Evolutionary conservation across 2,888 invertebrate genomes (phyloP).

Genomic region (Drosophila paranaensis): DNA sequence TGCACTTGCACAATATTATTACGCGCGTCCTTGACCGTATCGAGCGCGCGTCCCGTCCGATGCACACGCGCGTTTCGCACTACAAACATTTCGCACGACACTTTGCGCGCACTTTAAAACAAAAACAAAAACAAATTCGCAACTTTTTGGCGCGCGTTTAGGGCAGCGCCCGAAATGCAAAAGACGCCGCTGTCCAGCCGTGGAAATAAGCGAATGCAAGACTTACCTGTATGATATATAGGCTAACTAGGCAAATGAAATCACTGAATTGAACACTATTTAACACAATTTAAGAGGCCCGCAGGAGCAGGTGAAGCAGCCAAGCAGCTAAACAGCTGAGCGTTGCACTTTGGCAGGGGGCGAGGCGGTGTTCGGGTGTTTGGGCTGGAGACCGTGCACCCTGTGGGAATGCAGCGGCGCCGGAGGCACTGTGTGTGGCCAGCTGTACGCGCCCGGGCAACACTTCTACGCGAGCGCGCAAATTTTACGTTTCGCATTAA

Average conservation of each 20-base stretch:
- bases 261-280: conserved; percentile 25
- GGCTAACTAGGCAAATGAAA: conserved; percentile 17
- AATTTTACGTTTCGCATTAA: conserved; percentile 14
- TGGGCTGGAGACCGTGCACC: conserved; percentile 47
- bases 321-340: conserved; percentile 52
- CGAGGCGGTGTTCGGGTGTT: conserved; percentile 2
- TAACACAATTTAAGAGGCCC: conserved; percentile 29
- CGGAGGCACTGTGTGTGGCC: conserved; percentile 34
- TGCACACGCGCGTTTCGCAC: conserved; percentile 17
- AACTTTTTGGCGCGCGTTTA: conserved; percentile 52
- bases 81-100: conserved; percentile 6
- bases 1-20: conserved; percentile 1
- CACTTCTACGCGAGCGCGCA: neutral
- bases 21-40: conserved; percentile 44
- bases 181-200: conserved; percentile 29
- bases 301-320: conserved; percentile 20
- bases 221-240: conserved; percentile 43
- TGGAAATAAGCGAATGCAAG: neutral
- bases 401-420: conserved; percentile 50
- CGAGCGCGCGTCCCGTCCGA: conserved; percentile 9
- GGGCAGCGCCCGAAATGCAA: conserved; percentile 22
- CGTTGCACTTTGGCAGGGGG: conserved; percentile 11
- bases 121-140: conserved; percentile 7
- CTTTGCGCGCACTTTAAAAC: conserved; percentile 14
- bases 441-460: neutral